Evolutionary conservation across 1,140 invertebrate genomes (phyloP).

Genomic region (Penaeus indicus): DNA sequence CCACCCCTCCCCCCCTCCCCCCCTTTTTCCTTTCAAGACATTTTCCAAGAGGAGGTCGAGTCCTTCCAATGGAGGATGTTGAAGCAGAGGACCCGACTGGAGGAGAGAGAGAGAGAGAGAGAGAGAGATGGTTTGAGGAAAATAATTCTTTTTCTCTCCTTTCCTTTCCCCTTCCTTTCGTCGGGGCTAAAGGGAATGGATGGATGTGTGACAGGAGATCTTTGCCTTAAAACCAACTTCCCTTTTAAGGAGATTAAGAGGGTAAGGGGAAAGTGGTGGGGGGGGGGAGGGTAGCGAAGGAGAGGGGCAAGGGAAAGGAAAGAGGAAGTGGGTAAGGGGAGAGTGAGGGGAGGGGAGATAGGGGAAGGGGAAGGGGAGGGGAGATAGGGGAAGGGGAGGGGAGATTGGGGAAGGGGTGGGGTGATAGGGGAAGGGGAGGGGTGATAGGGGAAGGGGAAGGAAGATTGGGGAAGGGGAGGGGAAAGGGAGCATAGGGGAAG

Average conservation of each 20-base stretch:
- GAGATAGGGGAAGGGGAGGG: background rate
- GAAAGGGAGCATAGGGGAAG: background rate
- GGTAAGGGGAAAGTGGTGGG: background rate
- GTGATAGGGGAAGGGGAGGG: background rate
- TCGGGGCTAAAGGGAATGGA: too few species aligned
- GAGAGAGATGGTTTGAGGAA: background rate
- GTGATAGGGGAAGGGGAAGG: background rate
- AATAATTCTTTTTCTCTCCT: too few species aligned
- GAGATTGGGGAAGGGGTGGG: background rate
- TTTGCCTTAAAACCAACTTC: too few species aligned
- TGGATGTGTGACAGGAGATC: too few species aligned
- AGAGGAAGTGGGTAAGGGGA: background rate
- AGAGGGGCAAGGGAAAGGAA: background rate
- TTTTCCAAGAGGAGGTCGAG: too few species aligned
- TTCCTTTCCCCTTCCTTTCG: too few species aligned
- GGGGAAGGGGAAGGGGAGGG: background rate
- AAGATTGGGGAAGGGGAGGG: background rate
- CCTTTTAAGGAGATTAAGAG: too few species aligned
- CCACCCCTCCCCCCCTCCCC: too few species aligned
- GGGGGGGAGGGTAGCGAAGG: background rate
- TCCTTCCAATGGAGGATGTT: background rate
- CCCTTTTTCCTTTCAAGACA: too few species aligned
- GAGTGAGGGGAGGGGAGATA: background rate
- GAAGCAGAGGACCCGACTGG: background rate
- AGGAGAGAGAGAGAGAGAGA: background rate